These are phyloP conservation scores for Microtus montanus DNA, from an alignment of 2,113 vertebrate genomes.

Conservation along the genomic window DNA sequence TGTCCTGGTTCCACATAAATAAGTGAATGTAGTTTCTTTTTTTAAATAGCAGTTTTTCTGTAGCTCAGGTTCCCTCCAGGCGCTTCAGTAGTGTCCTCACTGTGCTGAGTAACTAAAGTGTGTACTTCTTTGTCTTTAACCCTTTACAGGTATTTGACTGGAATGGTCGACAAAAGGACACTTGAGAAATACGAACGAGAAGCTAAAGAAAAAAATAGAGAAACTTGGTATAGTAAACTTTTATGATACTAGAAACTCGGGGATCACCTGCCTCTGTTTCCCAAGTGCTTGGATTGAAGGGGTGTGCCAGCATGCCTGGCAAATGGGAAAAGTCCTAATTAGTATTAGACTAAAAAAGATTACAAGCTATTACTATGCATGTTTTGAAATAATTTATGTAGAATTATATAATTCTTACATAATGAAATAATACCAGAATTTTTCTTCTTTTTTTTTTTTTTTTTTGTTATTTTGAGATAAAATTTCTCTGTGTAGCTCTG, in stretches of 20 bases:
- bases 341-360: neutral
- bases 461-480: neutral
- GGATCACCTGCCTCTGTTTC: neutral
- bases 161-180: slow-evolving; percentile 99
- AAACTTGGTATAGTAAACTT: slow-evolving; percentile 93
- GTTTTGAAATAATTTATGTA: slow-evolving; percentile 6
- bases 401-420: slow-evolving; percentile 8
- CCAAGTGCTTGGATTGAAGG: neutral
- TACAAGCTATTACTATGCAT: neutral
- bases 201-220: slow-evolving; percentile 99
- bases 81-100: neutral
- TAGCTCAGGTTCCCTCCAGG: neutral
- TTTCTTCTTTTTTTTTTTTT: neutral
- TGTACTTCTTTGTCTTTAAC: neutral
- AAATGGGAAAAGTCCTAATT: neutral
- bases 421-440: neutral
- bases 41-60: neutral
- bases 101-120: slow-evolving; percentile 35
- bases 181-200: slow-evolving; percentile 99
- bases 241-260: neutral
- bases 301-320: neutral
- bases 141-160: slow-evolving; percentile 94
- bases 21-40: neutral
- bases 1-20: no score
- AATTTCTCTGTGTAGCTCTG: neutral